Base-by-base conservation (phyloP, 1,140 invertebrate species). In the Drosophila pachea region DNA sequence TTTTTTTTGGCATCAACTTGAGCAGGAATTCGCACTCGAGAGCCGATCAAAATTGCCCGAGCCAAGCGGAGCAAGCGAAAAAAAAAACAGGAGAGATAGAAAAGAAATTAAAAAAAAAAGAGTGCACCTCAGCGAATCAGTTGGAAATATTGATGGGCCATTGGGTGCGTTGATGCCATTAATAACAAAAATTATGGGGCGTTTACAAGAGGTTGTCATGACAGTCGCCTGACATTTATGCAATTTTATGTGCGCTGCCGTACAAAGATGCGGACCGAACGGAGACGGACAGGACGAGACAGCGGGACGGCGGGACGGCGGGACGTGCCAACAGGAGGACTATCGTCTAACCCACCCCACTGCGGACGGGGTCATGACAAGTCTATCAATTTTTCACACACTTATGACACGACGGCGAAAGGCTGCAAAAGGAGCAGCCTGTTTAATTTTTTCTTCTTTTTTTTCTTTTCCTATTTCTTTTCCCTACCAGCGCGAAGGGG, bases 331-430 rank as follows among this genome's bases (percentile, higher is more conserved):
- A 50, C 12, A 31, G 12, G 22, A 59, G 63, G 22, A 59, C 67
- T 53, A 59, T 56, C 40, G 43, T 53, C 58, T 48, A 68, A 73
- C 42, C 78, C 78, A 86, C 79, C 79, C 81, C 69, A 68, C 65
- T 68, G 52, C 22, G 14, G 40, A 43, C 32, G 12, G 50, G 64
- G 42, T 56, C 76, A 63, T 86, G 81, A 84, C 81, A 84, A 84
- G 81, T 84, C 81, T 84, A 84, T 84, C 81, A 86, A 86, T 84
- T 81, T 84, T 86, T 84, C 81, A 84, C 81, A 84, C 81, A 84
- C 81, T 84, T 75, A 79, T 79, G 78, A 71, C 70, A 73, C 69
- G 64, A 67, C 53, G 56, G 38, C 53, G 56, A 77, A 67, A 77
- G 76, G 68, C 68, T 74, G 72, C 62, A 47, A 68, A 67, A 67